These are phyloP conservation scores for Aulostomus chinensis DNA, from an alignment of 2,797 vertebrate species.

Conservation along the genomic window DNA sequence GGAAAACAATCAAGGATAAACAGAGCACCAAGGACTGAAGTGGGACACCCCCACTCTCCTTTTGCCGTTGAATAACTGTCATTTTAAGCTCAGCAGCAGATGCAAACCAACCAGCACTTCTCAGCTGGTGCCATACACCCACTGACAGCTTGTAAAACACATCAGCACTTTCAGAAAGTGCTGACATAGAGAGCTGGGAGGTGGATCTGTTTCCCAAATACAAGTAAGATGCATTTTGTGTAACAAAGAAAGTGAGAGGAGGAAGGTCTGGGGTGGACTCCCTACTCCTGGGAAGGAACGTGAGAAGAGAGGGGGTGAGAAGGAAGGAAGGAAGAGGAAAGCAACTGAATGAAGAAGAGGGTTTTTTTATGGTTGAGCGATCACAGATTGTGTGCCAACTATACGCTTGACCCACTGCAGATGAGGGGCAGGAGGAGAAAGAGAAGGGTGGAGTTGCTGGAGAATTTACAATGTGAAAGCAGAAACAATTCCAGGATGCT, in stretches of 20 bases:
- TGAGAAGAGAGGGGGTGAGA: neutral
- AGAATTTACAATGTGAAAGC: constrained; percentile 36
- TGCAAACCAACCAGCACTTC: constrained; percentile 13
- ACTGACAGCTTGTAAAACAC: constrained; percentile 32
- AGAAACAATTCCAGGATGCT: constrained; percentile 12
- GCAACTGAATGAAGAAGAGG: too few relatives aligned
- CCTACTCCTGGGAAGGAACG: neutral
- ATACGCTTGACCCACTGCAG: constrained; percentile 28
- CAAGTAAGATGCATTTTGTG: constrained; percentile 22
- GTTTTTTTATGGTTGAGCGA: too few relatives aligned
- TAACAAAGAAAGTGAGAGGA: too few relatives aligned
- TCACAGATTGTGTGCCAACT: too few relatives aligned
- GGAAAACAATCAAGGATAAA: too few relatives aligned
- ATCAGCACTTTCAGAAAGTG: constrained; percentile 45
- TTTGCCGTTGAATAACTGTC: neutral
- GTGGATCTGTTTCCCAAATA: constrained; percentile 19
- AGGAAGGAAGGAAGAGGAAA: neutral
- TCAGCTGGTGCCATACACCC: constrained; percentile 24
- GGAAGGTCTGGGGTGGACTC: too few relatives aligned
- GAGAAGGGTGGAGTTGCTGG: neutral
- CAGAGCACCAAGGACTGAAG: too few relatives aligned
- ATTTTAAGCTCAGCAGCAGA: constrained; percentile 4
- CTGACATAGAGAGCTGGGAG: constrained; percentile 28
- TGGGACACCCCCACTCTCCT: too few relatives aligned
- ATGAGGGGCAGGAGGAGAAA: constrained; percentile 6